Evolutionary conservation across 2,888 invertebrate genomes (phyloP), one percentile per base, ranked within the genome.

Genomic region (Byasa hedistus): DNA sequence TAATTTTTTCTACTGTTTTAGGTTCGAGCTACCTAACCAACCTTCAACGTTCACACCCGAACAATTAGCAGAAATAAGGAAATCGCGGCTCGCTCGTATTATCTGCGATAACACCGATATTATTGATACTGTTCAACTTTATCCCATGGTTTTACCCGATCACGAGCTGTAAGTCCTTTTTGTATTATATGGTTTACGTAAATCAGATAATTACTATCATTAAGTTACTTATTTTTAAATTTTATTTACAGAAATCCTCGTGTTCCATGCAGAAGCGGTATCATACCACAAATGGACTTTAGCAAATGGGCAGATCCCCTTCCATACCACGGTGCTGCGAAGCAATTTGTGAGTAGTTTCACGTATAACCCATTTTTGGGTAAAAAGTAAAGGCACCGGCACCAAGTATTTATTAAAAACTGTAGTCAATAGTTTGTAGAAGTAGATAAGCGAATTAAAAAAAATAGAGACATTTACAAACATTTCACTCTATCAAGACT

Each of bases 61-160:
- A 77, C 98, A 98, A 89, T 88, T 98, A 52, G 93, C 93, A 71
- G 97, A 98, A 87, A 93, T 98, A 68, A 93, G 96, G 58, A 97
- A 98, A 86, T 91, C 95, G 0, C 94, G 96, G 75, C 88, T 98
- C 10, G 95, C 97, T 0, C 94, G 97, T 69, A 88, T 98, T 61
- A 96, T 98, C 74, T 98, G 98, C 81, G 98, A 98, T 84, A 98
- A 98, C 81, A 97, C 97, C 0, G 98, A 98, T 83, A 93, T 97
- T 71, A 97, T 98, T 72, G 97, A 98, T 79, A 97, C 97, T 15
- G 95, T 97, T 71, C 98, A 98, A 84, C 93, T 97, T 19, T 98
- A 97, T 85, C 97, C 97, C 0, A 97, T 98, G 96, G 97, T 98
- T 39, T 88, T 97, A 76, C 97, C 98, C 3, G 97, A 98, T 88